Evolutionary conservation across 2,888 invertebrate species (phyloP).

Genomic region (Caenorhabditis panamensis): DNA sequence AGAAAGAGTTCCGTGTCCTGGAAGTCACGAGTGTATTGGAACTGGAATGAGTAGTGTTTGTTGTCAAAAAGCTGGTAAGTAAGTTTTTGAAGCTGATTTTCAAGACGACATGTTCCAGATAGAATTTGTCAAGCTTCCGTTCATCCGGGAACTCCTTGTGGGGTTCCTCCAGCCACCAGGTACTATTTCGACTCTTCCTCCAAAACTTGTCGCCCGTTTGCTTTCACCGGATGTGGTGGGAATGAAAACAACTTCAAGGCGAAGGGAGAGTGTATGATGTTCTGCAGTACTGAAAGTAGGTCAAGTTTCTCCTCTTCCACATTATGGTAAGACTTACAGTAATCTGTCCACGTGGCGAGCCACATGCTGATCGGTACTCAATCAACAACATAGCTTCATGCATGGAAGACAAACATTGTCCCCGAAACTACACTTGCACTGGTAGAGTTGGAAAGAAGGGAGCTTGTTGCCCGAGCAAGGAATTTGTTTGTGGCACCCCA

Average conservation of each 20-base stretch:
- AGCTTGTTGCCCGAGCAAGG: conserved; percentile 74
- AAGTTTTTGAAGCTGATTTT: no score
- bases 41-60: conserved; percentile 72
- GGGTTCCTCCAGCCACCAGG: conserved; percentile 67
- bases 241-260: conserved; percentile 85
- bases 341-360: conserved; percentile 71
- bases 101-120: conserved; percentile 45
- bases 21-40: conserved; percentile 70
- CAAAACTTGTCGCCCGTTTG: conserved; percentile 69
- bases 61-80: conserved; percentile 71
- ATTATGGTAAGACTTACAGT: conserved; percentile 48
- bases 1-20: conserved; percentile 72
- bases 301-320: background rate
- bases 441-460: conserved; percentile 61
- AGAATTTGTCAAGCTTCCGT: conserved; percentile 70
- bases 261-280: conserved; percentile 73
- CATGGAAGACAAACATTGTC: conserved; percentile 69
- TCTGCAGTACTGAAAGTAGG: conserved; percentile 70
- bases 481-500: conserved; percentile 69
- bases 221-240: conserved; percentile 84
- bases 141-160: conserved; percentile 69
- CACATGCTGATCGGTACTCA: conserved; percentile 72
- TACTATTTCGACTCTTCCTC: conserved; percentile 71
- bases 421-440: conserved; percentile 72
- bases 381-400: conserved; percentile 71